These are phyloP conservation scores for Hassar affinis DNA, from an alignment of 2,113 vertebrate species.

Conservation along the genomic window DNA sequence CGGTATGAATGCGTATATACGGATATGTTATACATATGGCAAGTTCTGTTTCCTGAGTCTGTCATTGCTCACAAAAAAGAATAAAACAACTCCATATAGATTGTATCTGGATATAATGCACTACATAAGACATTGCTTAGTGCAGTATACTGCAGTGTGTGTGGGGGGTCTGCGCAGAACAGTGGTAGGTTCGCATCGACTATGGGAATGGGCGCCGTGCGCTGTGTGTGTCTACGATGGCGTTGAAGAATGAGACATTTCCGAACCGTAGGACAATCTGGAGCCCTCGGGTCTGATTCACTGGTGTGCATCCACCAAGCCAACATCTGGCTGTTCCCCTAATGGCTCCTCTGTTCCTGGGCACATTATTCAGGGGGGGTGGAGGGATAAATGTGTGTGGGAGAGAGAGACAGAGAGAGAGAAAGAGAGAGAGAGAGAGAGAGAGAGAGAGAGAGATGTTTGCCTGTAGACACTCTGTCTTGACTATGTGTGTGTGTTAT, in stretches of 20 bases:
- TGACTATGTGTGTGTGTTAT: background rate
- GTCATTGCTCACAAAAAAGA: background rate
- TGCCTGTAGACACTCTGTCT: too few relatives aligned
- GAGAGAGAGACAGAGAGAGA: too few relatives aligned
- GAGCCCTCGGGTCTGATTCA: conserved; percentile 34
- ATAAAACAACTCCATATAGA: background rate
- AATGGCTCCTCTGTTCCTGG: conserved; percentile 30
- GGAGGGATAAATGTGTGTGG: background rate
- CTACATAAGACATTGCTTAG: background rate
- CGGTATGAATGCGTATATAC: background rate
- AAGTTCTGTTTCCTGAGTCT: background rate
- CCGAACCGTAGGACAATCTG: conserved; percentile 35
- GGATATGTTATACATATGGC: background rate
- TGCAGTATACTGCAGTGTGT: background rate
- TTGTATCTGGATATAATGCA: background rate
- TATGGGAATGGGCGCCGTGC: conserved; percentile 7
- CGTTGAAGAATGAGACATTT: conserved; percentile 46
- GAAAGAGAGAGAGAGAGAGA: too few relatives aligned
- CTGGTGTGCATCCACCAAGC: conserved; percentile 21
- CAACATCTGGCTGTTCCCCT: conserved; percentile 42
- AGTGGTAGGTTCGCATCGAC: conserved; percentile 14
- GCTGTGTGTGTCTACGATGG: conserved; percentile 9
- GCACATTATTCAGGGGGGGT: background rate
- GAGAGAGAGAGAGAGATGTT: too few relatives aligned
- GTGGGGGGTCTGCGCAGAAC: conserved; percentile 11